Percentiles rank a stretch among this genome's conserved stretches.
Evolutionary conservation across 64 coral and sea anemone genomes (phyloP).

Genomic region (Pachyseris speciosa): DNA sequence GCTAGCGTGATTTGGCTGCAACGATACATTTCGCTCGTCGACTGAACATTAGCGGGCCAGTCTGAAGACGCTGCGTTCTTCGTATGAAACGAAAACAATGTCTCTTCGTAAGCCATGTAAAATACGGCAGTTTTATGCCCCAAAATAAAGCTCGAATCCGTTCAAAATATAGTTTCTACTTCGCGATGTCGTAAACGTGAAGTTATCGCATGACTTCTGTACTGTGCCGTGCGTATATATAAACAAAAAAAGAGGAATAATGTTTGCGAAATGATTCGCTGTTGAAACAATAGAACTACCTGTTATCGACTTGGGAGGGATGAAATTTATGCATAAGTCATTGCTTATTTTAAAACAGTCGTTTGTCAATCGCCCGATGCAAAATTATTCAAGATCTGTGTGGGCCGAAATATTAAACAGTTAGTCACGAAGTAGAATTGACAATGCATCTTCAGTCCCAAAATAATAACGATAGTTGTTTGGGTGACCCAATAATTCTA

Average conservation of each 20-base stretch:
- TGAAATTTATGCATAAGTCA: background rate
- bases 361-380: background rate
- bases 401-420: too few species aligned
- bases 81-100: constrained; percentile 1
- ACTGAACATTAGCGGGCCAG: background rate
- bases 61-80: background rate
- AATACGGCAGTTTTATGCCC: too few species aligned
- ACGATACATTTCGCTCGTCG: background rate
- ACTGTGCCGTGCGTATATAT: background rate
- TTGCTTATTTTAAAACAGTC: background rate
- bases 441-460: too few species aligned
- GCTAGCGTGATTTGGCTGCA: background rate
- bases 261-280: background rate
- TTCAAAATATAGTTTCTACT: background rate
- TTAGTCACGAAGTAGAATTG: too few species aligned
- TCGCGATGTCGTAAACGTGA: background rate
- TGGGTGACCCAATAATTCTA: background rate
- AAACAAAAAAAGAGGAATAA: background rate
- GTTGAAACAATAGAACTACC: constrained; percentile 16
- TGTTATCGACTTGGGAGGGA: too few species aligned
- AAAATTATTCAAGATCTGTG: too few species aligned
- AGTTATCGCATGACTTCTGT: background rate
- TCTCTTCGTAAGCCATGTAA: constrained; percentile 2
- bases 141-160: too few species aligned
- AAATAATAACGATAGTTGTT: too few species aligned